Evolutionary conservation across 2,888 invertebrate species (phyloP), one percentile per base, ranked within the genome.

Genomic region (Stomorhina lunata): DNA sequence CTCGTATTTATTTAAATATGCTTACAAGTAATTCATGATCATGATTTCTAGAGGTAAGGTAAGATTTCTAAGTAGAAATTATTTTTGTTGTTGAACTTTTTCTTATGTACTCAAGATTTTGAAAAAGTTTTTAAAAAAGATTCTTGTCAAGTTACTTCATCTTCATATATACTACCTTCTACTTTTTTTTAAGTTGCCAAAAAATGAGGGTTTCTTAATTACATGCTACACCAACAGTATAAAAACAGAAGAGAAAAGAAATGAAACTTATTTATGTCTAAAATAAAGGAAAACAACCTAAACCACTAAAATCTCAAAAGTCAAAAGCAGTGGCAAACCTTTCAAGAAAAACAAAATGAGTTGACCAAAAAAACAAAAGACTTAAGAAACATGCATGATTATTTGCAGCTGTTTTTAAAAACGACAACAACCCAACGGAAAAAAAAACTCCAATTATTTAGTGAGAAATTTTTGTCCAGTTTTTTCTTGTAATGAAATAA

Each of bases 331-430:
- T 75, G 75, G 75, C 68, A 63, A 69, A 40, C 32, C 34, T 76
- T 65, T 76, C 20, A 25, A 48, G 37, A 53, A 53, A 43, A 69
- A 68, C 48, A 73, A 61, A 77, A 68, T 72, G 29, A 73, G 55
- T 45, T 76, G 37, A 29, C 61, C 32, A 68, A 68, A 53, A 57
- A 73, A 79, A 75, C 63, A 75, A 79, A 78, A 79, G 78, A 79
- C 68, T 73, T 63, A 69, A 69, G 75, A 79, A 75, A 59, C 69
- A 75, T 75, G 65, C 73, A 53, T 73, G 59, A 37, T 55, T 59
- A 75, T 82, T 75, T 82, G 82, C 82, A 82, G 82, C 82, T 82
- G 82, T 75, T 73, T 66, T 77, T 37, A 15, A 71, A 50, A 40
- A 45, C 48, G 20, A 25, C 17, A 22, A 29, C 5, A 22, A 29